These are phyloP conservation scores for Harpegnathos saltator DNA, from an alignment of 1,140 invertebrate species.

Conservation along the genomic window DNA sequence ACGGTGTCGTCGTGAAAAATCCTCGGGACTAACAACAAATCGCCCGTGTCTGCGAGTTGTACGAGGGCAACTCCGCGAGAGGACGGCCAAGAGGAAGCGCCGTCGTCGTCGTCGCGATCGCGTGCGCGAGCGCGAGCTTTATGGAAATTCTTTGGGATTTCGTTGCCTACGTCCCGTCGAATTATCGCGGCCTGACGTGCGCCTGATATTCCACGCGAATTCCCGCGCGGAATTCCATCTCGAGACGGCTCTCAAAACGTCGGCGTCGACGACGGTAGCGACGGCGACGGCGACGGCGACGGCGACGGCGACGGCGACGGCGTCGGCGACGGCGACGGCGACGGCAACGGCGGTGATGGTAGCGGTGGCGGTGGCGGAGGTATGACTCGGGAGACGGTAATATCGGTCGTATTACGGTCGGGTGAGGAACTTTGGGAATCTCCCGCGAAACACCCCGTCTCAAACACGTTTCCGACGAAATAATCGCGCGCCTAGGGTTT, in stretches of 20 bases:
- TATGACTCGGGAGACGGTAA: conserved; percentile 42
- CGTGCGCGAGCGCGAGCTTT: conserved; percentile 22
- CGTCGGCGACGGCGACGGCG: not conserved
- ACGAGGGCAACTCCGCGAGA: not conserved
- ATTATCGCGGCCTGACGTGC: conserved; percentile 36
- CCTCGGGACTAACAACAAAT: conserved; percentile 43
- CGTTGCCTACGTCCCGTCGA: conserved; percentile 20
- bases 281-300: not conserved
- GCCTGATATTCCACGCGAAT: conserved; percentile 62
- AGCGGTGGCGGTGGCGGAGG: too few relatives aligned
- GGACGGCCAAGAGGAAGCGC: not conserved
- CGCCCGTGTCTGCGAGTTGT: conserved; percentile 19
- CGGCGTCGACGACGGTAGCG: not conserved
- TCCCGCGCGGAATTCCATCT: conserved; percentile 64
- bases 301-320: not conserved
- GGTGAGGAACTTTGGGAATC: conserved; percentile 57
- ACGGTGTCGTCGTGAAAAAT: conserved; percentile 33
- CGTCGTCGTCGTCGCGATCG: too few relatives aligned
- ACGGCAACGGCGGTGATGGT: too few relatives aligned
- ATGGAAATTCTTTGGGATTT: conserved; percentile 61
- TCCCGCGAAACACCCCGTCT: conserved; percentile 21
- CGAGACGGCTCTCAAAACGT: conserved; percentile 17
- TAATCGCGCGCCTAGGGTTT: conserved; percentile 34
- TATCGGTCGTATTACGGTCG: conserved; percentile 56
- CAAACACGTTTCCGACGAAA: conserved; percentile 31